phyloP scores from a whole-genome alignment of 2,113 vertebrate species.

The Eretmodus cyanostictus region DNA sequence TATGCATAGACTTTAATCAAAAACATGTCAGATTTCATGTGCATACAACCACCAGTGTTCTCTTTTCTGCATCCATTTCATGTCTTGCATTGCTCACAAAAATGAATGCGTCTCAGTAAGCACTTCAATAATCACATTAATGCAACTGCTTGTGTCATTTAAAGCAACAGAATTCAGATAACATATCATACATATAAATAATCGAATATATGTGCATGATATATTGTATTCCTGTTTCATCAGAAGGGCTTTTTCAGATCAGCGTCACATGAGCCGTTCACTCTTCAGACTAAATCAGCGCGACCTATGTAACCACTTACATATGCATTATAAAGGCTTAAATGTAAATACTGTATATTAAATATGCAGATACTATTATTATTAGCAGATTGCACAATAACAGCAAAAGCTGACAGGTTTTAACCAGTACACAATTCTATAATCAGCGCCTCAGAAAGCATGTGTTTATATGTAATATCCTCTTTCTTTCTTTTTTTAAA shows the following conservation, averaged over 20 bases:
- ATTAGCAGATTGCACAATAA: conserved; percentile 36
- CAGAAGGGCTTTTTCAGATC: conserved; percentile 51
- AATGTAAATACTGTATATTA: conserved; percentile 59
- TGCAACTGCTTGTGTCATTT: neutral
- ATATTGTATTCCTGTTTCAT: conserved; percentile 42
- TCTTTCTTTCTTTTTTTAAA: neutral
- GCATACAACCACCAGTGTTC: neutral
- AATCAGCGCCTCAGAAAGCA: conserved; percentile 41
- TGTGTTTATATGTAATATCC: conserved; percentile 32
- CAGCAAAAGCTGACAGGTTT: conserved; percentile 6
- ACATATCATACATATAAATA: conserved; percentile 44
- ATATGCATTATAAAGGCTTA: conserved; percentile 25
- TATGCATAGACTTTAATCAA: neutral
- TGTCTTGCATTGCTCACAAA: neutral
- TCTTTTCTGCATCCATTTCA: neutral
- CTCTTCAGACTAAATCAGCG: conserved; percentile 11
- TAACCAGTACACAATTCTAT: conserved; percentile 14
- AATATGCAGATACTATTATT: conserved; percentile 16
- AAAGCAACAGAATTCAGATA: neutral
- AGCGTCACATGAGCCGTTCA: conserved; percentile 31
- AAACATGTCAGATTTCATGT: neutral
- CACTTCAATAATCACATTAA: neutral
- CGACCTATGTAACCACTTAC: conserved; percentile 19
- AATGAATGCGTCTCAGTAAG: neutral
- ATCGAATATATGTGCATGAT: conserved; percentile 45